Conservation (phyloP, 2,888 invertebrate genomes). For the Mesoligia furuncula region DNA sequence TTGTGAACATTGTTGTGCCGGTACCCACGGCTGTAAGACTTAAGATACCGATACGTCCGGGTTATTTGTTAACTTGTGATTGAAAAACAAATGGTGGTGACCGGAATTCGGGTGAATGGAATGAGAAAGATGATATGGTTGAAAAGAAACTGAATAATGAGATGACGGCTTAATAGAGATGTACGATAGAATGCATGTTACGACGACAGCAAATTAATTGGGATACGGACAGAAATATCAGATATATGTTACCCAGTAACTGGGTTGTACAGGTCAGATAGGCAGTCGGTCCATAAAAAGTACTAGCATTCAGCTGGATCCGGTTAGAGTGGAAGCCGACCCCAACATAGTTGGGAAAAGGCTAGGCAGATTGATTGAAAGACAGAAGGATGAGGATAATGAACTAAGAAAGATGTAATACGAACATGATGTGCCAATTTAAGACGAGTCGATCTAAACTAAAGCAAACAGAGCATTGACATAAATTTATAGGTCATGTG, state of each 20-base stretch:
- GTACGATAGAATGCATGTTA: neutral
- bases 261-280: neutral
- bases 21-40: slow-evolving; percentile 56
- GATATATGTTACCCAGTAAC: neutral
- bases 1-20: slow-evolving; percentile 54
- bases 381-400: neutral
- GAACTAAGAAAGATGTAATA: neutral
- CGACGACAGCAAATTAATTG: neutral
- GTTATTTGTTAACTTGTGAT: slow-evolving; percentile 48
- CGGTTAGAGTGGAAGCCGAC: neutral
- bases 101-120: slow-evolving; percentile 17
- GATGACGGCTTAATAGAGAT: neutral
- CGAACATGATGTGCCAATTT: neutral
- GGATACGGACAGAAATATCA: neutral
- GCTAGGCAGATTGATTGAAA: neutral
- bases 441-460: neutral
- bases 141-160: neutral
- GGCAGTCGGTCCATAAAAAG: neutral
- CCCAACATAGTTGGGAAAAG: neutral
- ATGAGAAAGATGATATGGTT: neutral
- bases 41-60: slow-evolving; percentile 53
- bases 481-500: neutral
- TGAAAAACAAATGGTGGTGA: slow-evolving; percentile 38
- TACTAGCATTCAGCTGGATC: neutral
- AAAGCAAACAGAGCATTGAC: neutral